These are phyloP conservation scores for Oreotrochilus melanogaster DNA, from an alignment of 2,113 vertebrate genomes.

Conservation along the genomic window DNA sequence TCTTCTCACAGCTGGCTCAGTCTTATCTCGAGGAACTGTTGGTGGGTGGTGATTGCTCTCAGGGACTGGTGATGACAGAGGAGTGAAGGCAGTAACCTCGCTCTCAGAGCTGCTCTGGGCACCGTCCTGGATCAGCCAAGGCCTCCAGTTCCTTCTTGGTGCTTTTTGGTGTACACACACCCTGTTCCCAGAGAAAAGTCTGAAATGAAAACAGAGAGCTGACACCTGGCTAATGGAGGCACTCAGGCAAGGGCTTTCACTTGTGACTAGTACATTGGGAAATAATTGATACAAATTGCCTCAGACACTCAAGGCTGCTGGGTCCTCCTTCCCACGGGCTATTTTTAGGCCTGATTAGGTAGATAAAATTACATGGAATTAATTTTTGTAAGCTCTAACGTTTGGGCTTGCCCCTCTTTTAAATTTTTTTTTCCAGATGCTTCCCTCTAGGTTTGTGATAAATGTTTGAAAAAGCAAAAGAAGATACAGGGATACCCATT, in stretches of 20 bases:
- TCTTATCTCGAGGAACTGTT: slow-evolving; percentile 55
- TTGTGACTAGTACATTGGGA: not conserved
- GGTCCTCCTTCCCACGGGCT: slow-evolving; percentile 7
- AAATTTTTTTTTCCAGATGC: not conserved
- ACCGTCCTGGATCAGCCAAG: not conserved
- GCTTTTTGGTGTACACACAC: not conserved
- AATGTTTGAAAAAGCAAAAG: not conserved
- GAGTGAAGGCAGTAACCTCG: not conserved
- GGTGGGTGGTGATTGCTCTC: slow-evolving; percentile 53
- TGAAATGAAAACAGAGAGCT: not conserved
- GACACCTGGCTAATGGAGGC: slow-evolving; percentile 2
- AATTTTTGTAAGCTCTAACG: not conserved
- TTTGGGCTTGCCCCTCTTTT: not conserved
- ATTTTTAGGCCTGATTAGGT: slow-evolving; percentile 17
- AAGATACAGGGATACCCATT: not conserved
- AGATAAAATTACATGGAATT: not conserved
- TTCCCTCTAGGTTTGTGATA: not conserved
- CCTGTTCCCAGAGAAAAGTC: not conserved
- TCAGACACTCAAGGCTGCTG: not conserved
- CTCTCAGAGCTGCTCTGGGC: not conserved
- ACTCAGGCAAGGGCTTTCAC: not conserved
- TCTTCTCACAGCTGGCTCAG: slow-evolving; percentile 24
- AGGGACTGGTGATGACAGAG: slow-evolving; percentile 20
- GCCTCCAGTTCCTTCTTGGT: not conserved
- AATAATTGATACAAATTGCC: slow-evolving; percentile 47